Conservation (phyloP, 64 coral and sea anemone species). For the Actinia tenebrosa region DNA sequence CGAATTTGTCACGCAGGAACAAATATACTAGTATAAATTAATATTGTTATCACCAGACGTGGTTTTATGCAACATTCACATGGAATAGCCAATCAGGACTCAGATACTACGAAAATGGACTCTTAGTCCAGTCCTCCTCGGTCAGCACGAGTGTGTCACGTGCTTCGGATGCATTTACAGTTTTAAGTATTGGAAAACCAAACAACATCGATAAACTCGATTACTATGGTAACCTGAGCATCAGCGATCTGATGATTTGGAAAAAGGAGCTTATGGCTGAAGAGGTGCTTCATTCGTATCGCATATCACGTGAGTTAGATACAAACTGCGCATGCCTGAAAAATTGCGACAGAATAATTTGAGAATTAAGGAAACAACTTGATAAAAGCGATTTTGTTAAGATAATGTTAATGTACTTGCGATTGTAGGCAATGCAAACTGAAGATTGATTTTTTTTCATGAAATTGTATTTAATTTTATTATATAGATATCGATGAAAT, state of each 20-base stretch:
- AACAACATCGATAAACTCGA: constrained; percentile 57
- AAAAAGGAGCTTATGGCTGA: constrained; percentile 42
- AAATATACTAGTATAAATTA: no score
- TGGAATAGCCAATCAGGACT: constrained; percentile 52
- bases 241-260: constrained; percentile 88
- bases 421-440: no score
- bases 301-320: constrained; percentile 65
- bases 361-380: no score
- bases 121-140: constrained; percentile 24
- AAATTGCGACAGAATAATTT: background rate
- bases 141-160: constrained; percentile 21
- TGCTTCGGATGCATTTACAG: constrained; percentile 58
- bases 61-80: constrained; percentile 70
- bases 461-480: no score
- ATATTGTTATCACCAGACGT: constrained; percentile 29
- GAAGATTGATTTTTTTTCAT: no score
- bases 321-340: background rate
- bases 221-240: constrained; percentile 69
- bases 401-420: no score
- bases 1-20: no score
- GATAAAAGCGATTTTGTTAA: no score
- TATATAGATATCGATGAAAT: no score
- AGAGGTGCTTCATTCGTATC: constrained; percentile 78
- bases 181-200: constrained; percentile 57
- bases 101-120: constrained; percentile 68